Base-by-base conservation (phyloP, 2,113 vertebrate species). In the Cebidichthys violaceus region DNA sequence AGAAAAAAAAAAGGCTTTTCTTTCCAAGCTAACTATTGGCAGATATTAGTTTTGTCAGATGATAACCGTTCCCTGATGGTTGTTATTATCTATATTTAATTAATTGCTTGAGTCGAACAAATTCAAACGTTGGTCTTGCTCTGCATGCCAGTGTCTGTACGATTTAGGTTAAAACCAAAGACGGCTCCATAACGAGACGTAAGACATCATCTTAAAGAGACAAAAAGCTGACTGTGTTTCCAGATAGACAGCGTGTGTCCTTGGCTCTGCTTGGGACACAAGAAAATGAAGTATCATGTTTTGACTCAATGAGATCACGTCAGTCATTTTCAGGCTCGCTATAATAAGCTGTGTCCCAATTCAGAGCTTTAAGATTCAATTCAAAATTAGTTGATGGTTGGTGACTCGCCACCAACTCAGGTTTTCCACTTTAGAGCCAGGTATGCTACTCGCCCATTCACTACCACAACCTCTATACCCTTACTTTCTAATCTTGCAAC, bases 231-330 rank as follows among this genome's bases (percentile, higher is more conserved):
- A 67, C 17, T 24, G 24, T 35, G 15, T 61, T 81, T 69, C 45
- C 1, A 17, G 22, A 50, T 8, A 45, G 41, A 54, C 17, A 43
- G 22, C 41, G 9, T n/a, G 13, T 31, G 43, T 1, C 11, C 0
- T 24, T 52, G 17, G n/a, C 45, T 54, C 1, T 9, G 6, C n/a
- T 39, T 4, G 5, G 45, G 9, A 6, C 52, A 45, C 10, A 52
- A 35, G 22, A 29, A 75, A 64, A 47, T 60, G 6, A 50, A 8
- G n/a, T 22, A 22, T 73, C 3, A 24, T 54, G 47, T 70, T 83
- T 68, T 50, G 54, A 57, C 75, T 62, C 18, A 77, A 81, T 82
- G 45, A 47, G 31, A 75, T 70, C 52, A 64, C 70, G 71, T 79
- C 11, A 39, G 10, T 77, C 45, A 73, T 24, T 57, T 77, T 39